A percentile compares a stretch with the other conserved stretches of the same genome.
phyloP scores from a whole-genome alignment of 2,797 vertebrate species.

The Crocidura indochinensis region DNA sequence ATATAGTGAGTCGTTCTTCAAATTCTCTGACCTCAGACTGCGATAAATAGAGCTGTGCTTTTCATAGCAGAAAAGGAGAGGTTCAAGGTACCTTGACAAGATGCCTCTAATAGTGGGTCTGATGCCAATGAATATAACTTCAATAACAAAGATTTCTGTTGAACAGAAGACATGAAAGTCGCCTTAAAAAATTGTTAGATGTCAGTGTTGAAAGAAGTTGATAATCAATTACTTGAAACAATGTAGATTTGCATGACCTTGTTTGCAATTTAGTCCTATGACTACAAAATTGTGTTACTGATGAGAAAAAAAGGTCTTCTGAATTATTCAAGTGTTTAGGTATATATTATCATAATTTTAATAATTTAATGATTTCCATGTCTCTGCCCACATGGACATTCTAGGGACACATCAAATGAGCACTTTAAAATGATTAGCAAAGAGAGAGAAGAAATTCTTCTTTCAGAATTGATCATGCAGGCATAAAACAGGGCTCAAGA shows the following conservation, averaged over 20 bases:
- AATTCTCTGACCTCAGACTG: conserved; percentile 74
- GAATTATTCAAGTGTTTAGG: background rate
- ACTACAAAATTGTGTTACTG: conserved; percentile 16
- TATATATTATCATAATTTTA: background rate
- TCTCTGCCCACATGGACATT: background rate
- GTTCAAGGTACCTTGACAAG: conserved; percentile 44
- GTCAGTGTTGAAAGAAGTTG: background rate
- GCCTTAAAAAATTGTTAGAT: background rate
- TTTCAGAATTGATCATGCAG: background rate
- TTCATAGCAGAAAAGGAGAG: conserved; percentile 56
- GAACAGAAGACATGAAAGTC: conserved; percentile 8
- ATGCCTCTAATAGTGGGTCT: background rate
- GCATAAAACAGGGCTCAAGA: background rate
- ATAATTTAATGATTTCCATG: too few relatives aligned
- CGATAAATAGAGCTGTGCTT: conserved; percentile 70
- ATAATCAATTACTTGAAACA: background rate
- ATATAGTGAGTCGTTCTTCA: conserved; percentile 79
- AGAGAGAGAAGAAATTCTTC: background rate
- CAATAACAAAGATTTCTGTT: background rate
- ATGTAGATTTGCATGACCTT: background rate
- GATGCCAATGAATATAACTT: background rate
- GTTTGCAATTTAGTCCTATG: background rate
- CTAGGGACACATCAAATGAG: background rate
- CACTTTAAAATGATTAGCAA: background rate
- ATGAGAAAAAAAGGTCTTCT: background rate